Base-by-base conservation (phyloP, 2,797 vertebrate species). In the Lithobates sylvaticus region DNA sequence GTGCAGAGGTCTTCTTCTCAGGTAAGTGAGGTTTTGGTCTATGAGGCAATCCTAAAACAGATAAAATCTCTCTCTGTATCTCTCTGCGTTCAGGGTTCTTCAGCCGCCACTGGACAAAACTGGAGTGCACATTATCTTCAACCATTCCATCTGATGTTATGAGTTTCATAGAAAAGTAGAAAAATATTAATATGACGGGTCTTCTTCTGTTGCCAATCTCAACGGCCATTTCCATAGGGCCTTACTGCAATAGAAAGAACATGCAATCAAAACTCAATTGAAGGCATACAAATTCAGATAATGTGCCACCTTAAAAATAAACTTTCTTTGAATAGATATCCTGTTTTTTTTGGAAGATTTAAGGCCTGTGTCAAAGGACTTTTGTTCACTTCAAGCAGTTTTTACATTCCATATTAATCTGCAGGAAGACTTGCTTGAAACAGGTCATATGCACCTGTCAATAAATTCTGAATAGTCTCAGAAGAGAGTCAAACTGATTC, bases 21-120 rank as follows among this genome's bases (percentile, higher is more conserved):
- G 97, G 97, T 90, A 98, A 96, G 92, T 97, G 96, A 77, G 98
- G 98, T 88, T 97, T 96, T 89, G 98, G 98, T 91, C 98, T 97
- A 92, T 98, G 98, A 81, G 97, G 96, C 93, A 99, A 94, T 90
- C 98, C 98, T 90, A 99, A 93, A 92, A 99, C 97, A 90, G 98
- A 98, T 87, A 99, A 95, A 93, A 99, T 99, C 95, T 99, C 98
- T 85, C 97, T 95, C 95, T 99, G 98, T 96, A 99, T 98, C 96
- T 99, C 98, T 68, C 97, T 93, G 91, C 97, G 97, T 95, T 99
- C 98, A 93, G 98, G 97, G 92, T 96, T 97, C 93, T 96, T 97
- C 90, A 99, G 94, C 81, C 96, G 94, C 82, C 97, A 94, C 93
- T 99, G 97, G 92, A 98, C 97, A 92, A 99, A 99, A 86, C 97